Conservation (phyloP, 2,113 vertebrate genomes). For the Sisor rabdophorus region DNA sequence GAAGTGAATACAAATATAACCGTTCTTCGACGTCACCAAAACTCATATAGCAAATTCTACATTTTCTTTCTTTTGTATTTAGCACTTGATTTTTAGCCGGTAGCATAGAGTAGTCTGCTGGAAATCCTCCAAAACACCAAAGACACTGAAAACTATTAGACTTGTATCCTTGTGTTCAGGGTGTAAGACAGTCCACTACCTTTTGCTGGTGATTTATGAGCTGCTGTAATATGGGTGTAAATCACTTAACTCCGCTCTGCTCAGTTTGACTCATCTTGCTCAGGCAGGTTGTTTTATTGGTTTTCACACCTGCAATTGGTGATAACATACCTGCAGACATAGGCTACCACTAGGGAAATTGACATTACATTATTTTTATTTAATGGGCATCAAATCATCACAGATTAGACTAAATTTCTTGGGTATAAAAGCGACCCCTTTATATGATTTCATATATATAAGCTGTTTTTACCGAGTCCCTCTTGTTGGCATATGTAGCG, state of each 20-base stretch:
- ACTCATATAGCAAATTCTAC: background rate
- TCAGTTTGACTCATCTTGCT: conserved; percentile 36
- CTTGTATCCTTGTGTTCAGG: conserved; percentile 26
- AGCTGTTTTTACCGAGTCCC: background rate
- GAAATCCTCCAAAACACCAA: background rate
- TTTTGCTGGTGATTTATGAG: conserved; percentile 57
- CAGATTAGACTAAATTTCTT: background rate
- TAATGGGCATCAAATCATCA: background rate
- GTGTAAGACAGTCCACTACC: conserved; percentile 36
- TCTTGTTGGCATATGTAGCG: background rate
- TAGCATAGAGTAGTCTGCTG: background rate
- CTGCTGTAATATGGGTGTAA: conserved; percentile 56
- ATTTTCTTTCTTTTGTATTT: no score
- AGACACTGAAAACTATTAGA: conserved; percentile 17
- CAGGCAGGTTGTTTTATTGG: conserved; percentile 53
- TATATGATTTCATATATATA: background rate
- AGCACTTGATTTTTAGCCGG: background rate
- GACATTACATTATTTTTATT: conserved; percentile 3
- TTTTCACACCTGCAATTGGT: conserved; percentile 47
- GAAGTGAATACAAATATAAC: background rate
- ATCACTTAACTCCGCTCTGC: conserved; percentile 47
- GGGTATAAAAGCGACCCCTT: background rate
- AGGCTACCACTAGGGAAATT: background rate
- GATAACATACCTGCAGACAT: conserved; percentile 10
- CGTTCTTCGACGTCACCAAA: background rate